These are phyloP conservation scores for Mionectes olivaceus DNA, from an alignment of 2,797 vertebrate genomes.

Conservation along the genomic window DNA sequence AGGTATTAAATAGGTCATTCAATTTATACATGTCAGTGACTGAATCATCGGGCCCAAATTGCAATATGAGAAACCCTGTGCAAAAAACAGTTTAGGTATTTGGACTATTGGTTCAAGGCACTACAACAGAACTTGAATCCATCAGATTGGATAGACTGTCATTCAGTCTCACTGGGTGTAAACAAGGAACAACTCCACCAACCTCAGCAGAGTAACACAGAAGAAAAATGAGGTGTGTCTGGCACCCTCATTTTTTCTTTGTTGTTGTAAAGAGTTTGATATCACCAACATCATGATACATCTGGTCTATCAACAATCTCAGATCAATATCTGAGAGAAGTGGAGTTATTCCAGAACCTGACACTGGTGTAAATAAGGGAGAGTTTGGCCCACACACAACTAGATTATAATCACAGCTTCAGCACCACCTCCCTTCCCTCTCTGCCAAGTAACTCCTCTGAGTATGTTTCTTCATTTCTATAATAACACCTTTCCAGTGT, in stretches of 20 bases:
- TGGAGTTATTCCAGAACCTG: slow-evolving; percentile 3
- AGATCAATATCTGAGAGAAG: slow-evolving; percentile 19
- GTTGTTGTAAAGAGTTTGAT: background rate
- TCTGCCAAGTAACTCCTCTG: slow-evolving; percentile 9
- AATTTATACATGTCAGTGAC: background rate
- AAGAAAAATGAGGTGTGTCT: slow-evolving; percentile 34
- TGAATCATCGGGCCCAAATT: background rate
- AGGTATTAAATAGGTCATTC: background rate
- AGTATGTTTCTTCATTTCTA: slow-evolving; percentile 21
- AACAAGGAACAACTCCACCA: background rate
- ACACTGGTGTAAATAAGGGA: slow-evolving; percentile 6
- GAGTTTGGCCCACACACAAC: slow-evolving; percentile 9
- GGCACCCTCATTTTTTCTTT: background rate
- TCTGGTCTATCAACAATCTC: background rate
- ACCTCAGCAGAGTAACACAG: background rate
- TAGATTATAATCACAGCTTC: slow-evolving; percentile 6
- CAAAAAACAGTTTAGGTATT: background rate
- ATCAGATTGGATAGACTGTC: background rate
- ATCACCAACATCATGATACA: background rate
- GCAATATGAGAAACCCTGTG: background rate
- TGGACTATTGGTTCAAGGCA: background rate
- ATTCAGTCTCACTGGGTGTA: background rate
- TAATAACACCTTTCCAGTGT: slow-evolving; percentile 1
- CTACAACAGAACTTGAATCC: background rate
- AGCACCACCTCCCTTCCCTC: background rate